Conservation (phyloP, 1,140 invertebrate genomes). For the Saccostrea cuccullata region DNA sequence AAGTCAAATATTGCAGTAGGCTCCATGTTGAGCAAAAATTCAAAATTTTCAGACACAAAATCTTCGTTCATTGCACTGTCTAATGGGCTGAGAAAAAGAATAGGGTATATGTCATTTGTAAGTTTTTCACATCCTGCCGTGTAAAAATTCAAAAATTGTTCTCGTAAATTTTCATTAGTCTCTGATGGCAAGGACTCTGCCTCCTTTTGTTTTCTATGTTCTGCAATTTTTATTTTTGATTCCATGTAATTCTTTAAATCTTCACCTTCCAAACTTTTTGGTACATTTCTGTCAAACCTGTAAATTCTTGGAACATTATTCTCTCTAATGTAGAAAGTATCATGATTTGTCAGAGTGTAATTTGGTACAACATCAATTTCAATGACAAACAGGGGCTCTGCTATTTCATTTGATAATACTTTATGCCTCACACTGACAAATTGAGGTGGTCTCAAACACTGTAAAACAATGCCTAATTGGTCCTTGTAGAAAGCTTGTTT, state of each 20-base stretch:
- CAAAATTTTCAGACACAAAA: constrained; percentile 42
- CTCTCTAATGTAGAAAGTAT: neutral
- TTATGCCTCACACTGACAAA: constrained; percentile 56
- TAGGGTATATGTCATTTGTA: constrained; percentile 51
- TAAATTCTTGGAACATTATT: constrained; percentile 33
- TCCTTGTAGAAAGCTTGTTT: constrained; percentile 50
- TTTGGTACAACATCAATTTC: constrained; percentile 64
- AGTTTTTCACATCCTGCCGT: constrained; percentile 55
- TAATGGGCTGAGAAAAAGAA: constrained; percentile 56
- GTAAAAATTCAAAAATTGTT: constrained; percentile 57
- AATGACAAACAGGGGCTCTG: constrained; percentile 45
- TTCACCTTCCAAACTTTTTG: neutral
- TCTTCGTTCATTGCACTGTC: constrained; percentile 49
- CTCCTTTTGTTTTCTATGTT: constrained; percentile 55
- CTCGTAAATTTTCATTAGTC: constrained; percentile 25
- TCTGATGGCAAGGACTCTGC: neutral
- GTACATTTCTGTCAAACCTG: constrained; percentile 50
- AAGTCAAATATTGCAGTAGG: constrained; percentile 65
- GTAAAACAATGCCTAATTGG: constrained; percentile 45
- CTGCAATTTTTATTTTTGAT: constrained; percentile 44
- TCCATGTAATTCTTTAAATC: constrained; percentile 47
- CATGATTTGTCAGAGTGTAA: neutral
- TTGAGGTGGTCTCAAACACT: constrained; percentile 57
- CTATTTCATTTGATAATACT: neutral
- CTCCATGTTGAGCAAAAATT: constrained; percentile 59